Percentiles rank a stretch among this genome's conserved stretches.
phyloP scores from a whole-genome alignment of 1,140 invertebrate species.

The Aphidius ervi region DNA sequence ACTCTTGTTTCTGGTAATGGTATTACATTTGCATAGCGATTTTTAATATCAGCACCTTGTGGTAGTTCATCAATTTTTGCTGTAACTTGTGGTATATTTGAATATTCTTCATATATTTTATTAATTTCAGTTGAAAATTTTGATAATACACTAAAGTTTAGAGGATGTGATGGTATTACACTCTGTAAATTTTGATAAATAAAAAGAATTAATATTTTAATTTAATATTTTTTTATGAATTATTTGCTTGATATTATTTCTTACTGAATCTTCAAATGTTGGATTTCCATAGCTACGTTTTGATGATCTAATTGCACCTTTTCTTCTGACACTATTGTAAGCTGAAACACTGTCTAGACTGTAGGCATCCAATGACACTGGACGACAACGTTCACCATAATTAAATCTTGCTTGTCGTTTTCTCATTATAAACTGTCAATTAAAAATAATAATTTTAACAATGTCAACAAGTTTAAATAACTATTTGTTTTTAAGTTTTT shows the following conservation, averaged over 20 bases:
- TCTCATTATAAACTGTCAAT: constrained; percentile 63
- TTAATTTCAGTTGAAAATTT: constrained; percentile 70
- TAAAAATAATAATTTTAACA: neutral
- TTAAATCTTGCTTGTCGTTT: constrained; percentile 64
- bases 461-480: neutral
- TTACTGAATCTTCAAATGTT: constrained; percentile 85
- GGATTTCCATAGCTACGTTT: constrained; percentile 87
- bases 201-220: constrained; percentile 8
- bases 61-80: constrained; percentile 79
- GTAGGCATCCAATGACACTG: constrained; percentile 82
- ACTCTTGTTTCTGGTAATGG: constrained; percentile 87
- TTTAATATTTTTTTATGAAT: neutral
- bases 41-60: constrained; percentile 81
- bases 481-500: no score
- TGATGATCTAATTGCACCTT: constrained; percentile 68
- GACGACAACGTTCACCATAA: constrained; percentile 81
- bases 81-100: constrained; percentile 71
- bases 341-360: constrained; percentile 85
- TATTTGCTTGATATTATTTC: constrained; percentile 17
- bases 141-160: constrained; percentile 71
- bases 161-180: constrained; percentile 63
- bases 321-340: constrained; percentile 70
- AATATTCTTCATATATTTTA: constrained; percentile 72
- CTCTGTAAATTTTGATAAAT: constrained; percentile 50
- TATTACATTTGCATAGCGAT: constrained; percentile 90